phyloP scores from a whole-genome alignment of 2,888 invertebrate species.

The Theretra japonica region DNA sequence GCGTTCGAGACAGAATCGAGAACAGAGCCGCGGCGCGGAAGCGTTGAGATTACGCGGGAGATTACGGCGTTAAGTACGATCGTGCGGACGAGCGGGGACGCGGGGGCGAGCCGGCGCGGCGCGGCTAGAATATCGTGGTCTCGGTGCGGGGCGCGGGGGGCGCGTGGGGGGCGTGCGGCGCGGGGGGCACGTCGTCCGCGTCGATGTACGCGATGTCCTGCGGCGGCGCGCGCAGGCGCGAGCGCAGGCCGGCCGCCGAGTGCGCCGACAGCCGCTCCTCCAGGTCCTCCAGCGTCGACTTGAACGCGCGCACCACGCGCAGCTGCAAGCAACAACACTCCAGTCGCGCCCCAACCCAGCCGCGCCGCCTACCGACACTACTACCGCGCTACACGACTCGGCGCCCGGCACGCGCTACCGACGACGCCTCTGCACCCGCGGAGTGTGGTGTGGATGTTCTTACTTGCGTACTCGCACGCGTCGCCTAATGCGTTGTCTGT shows the following conservation, averaged over 20 bases:
- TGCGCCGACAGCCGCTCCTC: conserved; percentile 99
- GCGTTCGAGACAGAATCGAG: conserved; percentile 49
- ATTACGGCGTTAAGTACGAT: conserved; percentile 63
- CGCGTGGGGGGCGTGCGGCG: conserved; percentile 54
- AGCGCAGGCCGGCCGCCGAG: conserved; percentile 97
- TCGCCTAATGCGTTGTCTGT: conserved; percentile 53
- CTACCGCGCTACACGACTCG: conserved; percentile 36
- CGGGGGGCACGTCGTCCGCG: conserved; percentile 85
- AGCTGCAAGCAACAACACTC: conserved; percentile 91
- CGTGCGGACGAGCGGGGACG: conserved; percentile 49
- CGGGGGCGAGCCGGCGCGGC: conserved; percentile 42
- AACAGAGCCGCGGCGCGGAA: conserved; percentile 42
- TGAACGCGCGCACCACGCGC: conserved; percentile 99
- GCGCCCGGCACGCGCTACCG: conserved; percentile 35
- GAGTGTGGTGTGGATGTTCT: conserved; percentile 81
- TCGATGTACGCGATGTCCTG: conserved; percentile 94
- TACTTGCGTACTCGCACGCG: conserved; percentile 36
- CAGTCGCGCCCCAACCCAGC: conserved; percentile 42
- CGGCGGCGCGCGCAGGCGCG: conserved; percentile 89
- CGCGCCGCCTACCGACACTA: conserved; percentile 36
- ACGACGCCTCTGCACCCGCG: conserved; percentile 36
- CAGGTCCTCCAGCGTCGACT: conserved; percentile 99
- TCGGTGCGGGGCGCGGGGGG: conserved; percentile 59
- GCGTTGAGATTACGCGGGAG: conserved; percentile 54
- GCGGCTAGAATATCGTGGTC: conserved; percentile 74